phyloP scores from a whole-genome alignment of 2,797 vertebrate genomes.

The Ataeniobius toweri region DNA sequence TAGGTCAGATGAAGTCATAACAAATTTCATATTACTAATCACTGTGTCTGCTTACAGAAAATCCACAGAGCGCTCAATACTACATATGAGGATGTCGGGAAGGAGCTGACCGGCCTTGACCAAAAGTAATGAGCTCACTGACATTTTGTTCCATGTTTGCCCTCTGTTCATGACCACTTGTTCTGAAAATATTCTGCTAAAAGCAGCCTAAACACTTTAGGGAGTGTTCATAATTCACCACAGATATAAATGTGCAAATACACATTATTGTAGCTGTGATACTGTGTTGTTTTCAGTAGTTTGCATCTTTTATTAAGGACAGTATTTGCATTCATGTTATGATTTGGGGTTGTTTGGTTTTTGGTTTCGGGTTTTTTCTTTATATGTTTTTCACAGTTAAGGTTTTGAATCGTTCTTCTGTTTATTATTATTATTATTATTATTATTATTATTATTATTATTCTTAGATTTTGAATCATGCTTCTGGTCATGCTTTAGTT shows the following conservation, averaged over 20 bases:
- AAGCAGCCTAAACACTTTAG: neutral
- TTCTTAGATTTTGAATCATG: too few relatives aligned
- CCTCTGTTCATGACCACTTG: neutral
- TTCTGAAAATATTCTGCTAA: constrained; percentile 4
- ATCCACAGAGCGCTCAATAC: constrained; percentile 91
- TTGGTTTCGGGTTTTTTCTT: too few relatives aligned
- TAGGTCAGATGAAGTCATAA: constrained; percentile 22
- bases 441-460: too few relatives aligned
- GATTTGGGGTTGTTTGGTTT: too few relatives aligned
- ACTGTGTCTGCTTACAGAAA: constrained; percentile 80
- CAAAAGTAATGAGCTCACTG: constrained; percentile 79
- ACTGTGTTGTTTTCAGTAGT: neutral
- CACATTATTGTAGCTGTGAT: neutral
- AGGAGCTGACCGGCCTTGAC: constrained; percentile 75
- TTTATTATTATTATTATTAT: too few relatives aligned
- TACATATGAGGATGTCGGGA: constrained; percentile 76
- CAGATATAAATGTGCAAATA: neutral
- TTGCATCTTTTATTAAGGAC: neutral
- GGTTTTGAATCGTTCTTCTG: too few relatives aligned
- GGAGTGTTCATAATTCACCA: constrained; percentile 1
- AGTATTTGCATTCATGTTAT: neutral
- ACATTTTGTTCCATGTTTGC: constrained; percentile 7
- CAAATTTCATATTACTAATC: constrained; percentile 15
- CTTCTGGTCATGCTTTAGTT: too few relatives aligned
- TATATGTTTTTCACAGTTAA: too few relatives aligned